Conservation (phyloP, 2,888 invertebrate genomes). For the Ormia ochracea region DNA sequence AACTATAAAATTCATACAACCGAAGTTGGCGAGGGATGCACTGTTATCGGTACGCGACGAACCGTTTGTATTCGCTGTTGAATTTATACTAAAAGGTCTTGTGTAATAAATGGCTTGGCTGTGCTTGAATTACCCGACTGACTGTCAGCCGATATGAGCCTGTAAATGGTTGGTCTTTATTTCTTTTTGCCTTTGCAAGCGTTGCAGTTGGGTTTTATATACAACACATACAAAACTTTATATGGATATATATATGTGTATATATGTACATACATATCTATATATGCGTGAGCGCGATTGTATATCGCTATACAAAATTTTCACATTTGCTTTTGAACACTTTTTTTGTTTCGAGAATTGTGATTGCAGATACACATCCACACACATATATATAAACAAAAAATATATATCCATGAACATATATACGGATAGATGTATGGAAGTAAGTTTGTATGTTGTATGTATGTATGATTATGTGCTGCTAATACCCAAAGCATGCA, state of each 20-base stretch:
- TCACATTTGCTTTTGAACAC: too few species aligned
- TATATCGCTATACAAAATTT: too few species aligned
- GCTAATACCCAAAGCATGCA: not conserved
- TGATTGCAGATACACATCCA: too few species aligned
- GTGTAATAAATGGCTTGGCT: conserved; percentile 22
- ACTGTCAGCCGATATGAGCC: conserved; percentile 18
- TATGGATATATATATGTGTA: too few species aligned
- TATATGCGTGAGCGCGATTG: too few species aligned
- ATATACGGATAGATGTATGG: not conserved
- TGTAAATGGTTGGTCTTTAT: conserved; percentile 6
- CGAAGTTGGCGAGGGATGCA: not conserved
- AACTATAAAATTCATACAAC: not conserved
- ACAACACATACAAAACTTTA: not conserved
- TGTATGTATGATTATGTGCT: not conserved
- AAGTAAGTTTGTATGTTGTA: too few species aligned
- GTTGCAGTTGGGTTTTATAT: conserved; percentile 40
- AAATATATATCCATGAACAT: not conserved
- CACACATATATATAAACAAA: too few species aligned
- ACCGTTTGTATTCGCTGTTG: conserved; percentile 62
- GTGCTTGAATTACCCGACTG: conserved; percentile 15
- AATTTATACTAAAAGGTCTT: conserved; percentile 61
- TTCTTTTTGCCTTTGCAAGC: conserved; percentile 4
- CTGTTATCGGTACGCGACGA: conserved; percentile 24
- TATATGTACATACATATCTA: not conserved
- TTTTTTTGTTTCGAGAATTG: too few species aligned